Conservation (phyloP, 2,888 invertebrate genomes). For the Lamproptera curius region DNA sequence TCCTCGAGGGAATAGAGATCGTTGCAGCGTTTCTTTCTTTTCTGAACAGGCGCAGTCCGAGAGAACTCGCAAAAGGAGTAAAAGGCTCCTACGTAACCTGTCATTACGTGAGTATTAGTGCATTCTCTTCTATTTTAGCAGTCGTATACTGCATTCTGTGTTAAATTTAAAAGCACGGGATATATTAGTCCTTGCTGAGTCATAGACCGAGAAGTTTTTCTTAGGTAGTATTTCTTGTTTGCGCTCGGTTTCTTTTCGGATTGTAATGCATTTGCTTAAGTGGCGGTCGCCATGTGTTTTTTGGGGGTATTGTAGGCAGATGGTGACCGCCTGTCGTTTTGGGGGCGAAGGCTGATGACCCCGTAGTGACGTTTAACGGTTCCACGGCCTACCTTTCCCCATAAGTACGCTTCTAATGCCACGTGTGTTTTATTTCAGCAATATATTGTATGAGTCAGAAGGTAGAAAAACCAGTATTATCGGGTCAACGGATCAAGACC, state of each 20-base stretch:
- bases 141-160: conserved; percentile 29
- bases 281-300: conserved; percentile 25
- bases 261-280: conserved; percentile 27
- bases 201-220: conserved; percentile 34
- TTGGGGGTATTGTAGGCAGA: conserved; percentile 42
- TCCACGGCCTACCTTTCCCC: conserved; percentile 33
- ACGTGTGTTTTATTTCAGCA: conserved; percentile 82
- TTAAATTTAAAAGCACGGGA: conserved; percentile 34
- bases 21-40: conserved; percentile 74
- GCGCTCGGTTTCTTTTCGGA: conserved; percentile 20
- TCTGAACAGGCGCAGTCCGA: conserved; percentile 77
- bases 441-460: conserved; percentile 99
- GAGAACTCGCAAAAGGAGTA: conserved; percentile 77
- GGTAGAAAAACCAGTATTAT: conserved; percentile 99
- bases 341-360: conserved; percentile 61
- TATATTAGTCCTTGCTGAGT: conserved; percentile 39
- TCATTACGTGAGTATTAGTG: conserved; percentile 74
- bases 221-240: conserved; percentile 22
- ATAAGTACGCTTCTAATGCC: conserved; percentile 49
- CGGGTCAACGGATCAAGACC: conserved; percentile 99
- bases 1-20: conserved; percentile 68
- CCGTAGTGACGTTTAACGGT: conserved; percentile 36
- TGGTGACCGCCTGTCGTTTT: conserved; percentile 36
- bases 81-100: conserved; percentile 79
- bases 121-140: conserved; percentile 41